Percentiles rank a stretch among this genome's conserved stretches.
These are phyloP conservation scores for Leptestheria dahalacensis DNA, from an alignment of 1,140 invertebrate species.

Conservation along the genomic window DNA sequence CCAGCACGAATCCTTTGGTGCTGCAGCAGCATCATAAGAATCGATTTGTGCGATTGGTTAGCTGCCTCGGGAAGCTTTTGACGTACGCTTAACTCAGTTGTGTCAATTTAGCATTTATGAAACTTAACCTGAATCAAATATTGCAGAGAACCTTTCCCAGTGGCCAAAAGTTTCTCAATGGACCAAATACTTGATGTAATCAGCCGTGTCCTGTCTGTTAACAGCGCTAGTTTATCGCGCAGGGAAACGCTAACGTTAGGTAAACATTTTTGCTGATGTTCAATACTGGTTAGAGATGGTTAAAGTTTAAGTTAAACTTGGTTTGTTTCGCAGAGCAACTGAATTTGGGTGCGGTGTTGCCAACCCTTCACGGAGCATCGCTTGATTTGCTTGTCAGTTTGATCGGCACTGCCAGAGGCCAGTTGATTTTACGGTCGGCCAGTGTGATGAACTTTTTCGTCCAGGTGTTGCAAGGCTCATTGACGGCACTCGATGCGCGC, in stretches of 20 bases:
- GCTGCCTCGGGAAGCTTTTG: not conserved
- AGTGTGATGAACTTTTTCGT: conserved; percentile 11
- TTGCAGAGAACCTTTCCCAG: conserved; percentile 1
- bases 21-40: not conserved
- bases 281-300: too few relatives aligned
- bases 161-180: not conserved
- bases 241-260: not conserved
- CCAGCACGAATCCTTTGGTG: not conserved
- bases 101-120: not conserved
- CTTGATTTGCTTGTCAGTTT: not conserved
- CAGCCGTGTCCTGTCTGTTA: not conserved
- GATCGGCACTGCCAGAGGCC: not conserved
- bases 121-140: not conserved
- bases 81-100: not conserved
- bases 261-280: too few relatives aligned
- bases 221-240: not conserved
- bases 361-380: not conserved
- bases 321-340: not conserved
- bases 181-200: conserved; percentile 2
- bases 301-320: not conserved
- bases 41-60: not conserved
- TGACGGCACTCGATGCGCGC: conserved; percentile 1
- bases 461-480: conserved; percentile 4
- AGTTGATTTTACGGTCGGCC: not conserved
- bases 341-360: not conserved